Base-by-base conservation (phyloP, 2,888 invertebrate species). In the Fragum fragum region DNA sequence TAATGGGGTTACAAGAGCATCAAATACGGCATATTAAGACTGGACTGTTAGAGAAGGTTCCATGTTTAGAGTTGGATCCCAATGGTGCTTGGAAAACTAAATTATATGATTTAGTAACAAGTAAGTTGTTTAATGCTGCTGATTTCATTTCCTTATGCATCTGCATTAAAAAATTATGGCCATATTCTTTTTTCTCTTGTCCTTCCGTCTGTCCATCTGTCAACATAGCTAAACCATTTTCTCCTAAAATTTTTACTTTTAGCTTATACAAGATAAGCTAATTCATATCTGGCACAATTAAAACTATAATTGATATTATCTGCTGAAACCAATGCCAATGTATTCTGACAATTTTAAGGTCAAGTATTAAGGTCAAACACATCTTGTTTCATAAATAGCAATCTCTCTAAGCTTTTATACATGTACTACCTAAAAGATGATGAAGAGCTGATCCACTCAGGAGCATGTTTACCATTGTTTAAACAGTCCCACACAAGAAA, bases 21-120 rank as follows among this genome's bases (percentile, higher is more conserved):
- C 39, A 77, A 26, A 55, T 76, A n/a, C 9, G 28, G 6, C 9
- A 29, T 16, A 28, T 73, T 23, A 69, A 74, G 53, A 73, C 16
- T 18, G 77, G 77, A 16, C 53, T 77, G 1, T 55, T 72, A 16
- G 72, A 55, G 28, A 55, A 61, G n/a, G 55, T 77, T 0, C 72
- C 66, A 16, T 18, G 29, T 18, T 63, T 77, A 7, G 11, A 6
- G 9, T 52, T 66, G 3, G 39, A 72, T 28, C 14, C 36, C 1
- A 53, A 55, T 21, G 29, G 23, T 26, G 23, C 29, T 21, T 77
- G 66, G 72, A 28, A 55, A 11, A 66, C 29, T 16, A 14, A 61
- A 1, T 47, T 76, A 21, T 7, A 29, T n/a, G 6, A 52, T 11
- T 52, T 28, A n/a, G 39, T 76, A 9, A 47, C 7, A 70, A 53